Percentiles rank a stretch among this genome's conserved stretches.
Conservation (phyloP, 2,113 vertebrate genomes). For the Phyllopteryx taeniolatus region DNA sequence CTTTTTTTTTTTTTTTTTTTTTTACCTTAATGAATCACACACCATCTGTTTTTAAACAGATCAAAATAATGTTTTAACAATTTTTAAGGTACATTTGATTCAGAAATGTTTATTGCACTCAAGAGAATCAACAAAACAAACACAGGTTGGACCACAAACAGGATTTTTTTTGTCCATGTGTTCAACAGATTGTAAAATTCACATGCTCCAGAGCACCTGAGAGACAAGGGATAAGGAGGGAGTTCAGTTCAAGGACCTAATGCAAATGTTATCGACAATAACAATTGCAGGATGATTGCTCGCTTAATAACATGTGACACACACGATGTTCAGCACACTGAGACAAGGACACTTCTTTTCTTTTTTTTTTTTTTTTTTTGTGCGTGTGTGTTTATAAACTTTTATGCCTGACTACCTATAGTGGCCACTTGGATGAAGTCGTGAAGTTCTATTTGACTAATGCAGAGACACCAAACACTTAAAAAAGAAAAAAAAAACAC, state of each 20-base stretch:
- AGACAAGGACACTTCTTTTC: slow-evolving; percentile 71
- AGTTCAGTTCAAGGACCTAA: slow-evolving; percentile 34
- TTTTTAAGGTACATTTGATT: slow-evolving; percentile 8
- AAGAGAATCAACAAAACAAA: slow-evolving; percentile 68
- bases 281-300: not conserved
- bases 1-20: too few relatives aligned
- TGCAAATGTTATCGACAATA: slow-evolving; percentile 2
- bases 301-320: slow-evolving; percentile 22
- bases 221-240: slow-evolving; percentile 2
- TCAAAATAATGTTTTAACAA: not conserved
- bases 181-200: slow-evolving; percentile 39
- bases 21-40: too few relatives aligned
- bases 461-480: slow-evolving; percentile 11
- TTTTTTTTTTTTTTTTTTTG: slow-evolving; percentile 31
- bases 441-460: slow-evolving; percentile 8
- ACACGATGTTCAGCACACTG: slow-evolving; percentile 43
- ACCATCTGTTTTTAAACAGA: not conserved
- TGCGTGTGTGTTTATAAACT: slow-evolving; percentile 3
- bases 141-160: slow-evolving; percentile 44
- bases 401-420: slow-evolving; percentile 15
- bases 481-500: not conserved
- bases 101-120: slow-evolving; percentile 72
- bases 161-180: slow-evolving; percentile 15
- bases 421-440: slow-evolving; percentile 16
- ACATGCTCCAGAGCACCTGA: slow-evolving; percentile 29